phyloP scores from a whole-genome alignment of 1,140 invertebrate genomes.

The Gryon sp. region DNA sequence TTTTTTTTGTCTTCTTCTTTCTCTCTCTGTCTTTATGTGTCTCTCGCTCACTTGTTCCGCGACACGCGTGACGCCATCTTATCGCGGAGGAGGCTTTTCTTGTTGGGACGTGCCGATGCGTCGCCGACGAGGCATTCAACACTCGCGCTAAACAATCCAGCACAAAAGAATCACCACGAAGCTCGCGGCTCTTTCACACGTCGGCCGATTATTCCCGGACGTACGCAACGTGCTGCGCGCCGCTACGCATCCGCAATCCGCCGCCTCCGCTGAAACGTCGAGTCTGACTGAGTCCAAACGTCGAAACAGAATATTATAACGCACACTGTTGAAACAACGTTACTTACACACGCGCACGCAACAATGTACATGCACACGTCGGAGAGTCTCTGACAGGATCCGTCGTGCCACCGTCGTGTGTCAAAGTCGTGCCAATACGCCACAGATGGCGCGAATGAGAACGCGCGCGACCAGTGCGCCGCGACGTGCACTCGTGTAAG shows the following conservation, averaged over 20 bases:
- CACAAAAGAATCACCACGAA: no score
- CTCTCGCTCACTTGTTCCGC: conserved; percentile 64
- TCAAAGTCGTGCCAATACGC: no score
- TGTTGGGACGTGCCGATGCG: conserved; percentile 14
- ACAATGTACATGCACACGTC: no score
- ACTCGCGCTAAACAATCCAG: not conserved
- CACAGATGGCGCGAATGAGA: no score
- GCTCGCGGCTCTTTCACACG: not conserved
- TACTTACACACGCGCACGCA: no score
- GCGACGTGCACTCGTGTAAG: no score
- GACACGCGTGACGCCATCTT: conserved; percentile 76
- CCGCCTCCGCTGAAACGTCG: conserved; percentile 36
- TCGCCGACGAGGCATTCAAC: conserved; percentile 10
- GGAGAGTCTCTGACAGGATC: no score
- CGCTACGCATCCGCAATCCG: conserved; percentile 3
- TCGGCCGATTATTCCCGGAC: not conserved
- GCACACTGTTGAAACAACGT: no score
- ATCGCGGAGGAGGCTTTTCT: conserved; percentile 56
- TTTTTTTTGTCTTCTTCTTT: no score
- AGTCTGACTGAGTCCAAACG: conserved; percentile 28
- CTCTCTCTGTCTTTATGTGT: conserved; percentile 14
- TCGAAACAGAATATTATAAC: no score
- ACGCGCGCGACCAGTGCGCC: no score
- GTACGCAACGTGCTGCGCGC: conserved; percentile 10
- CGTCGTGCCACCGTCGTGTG: no score